Percentiles rank a stretch among this genome's conserved stretches.
phyloP scores from a whole-genome alignment of 2,888 invertebrate genomes.

The Bombylius major region DNA sequence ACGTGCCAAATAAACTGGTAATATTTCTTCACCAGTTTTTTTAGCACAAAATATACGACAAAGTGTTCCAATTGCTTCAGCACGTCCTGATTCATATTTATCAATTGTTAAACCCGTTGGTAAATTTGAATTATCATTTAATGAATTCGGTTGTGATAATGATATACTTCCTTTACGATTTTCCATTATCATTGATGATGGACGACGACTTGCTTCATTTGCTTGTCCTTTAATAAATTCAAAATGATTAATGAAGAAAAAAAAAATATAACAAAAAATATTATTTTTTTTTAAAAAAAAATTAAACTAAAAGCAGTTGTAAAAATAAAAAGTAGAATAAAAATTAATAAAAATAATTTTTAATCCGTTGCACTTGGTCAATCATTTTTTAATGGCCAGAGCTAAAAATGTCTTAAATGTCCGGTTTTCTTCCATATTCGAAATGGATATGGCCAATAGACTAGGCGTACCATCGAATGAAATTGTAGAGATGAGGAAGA shows the following conservation, averaged over 20 bases:
- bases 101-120: slow-evolving; percentile 59
- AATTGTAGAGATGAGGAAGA: too few species aligned
- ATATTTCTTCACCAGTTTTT: slow-evolving; percentile 79
- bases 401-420: too few species aligned
- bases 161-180: slow-evolving; percentile 41
- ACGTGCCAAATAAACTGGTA: slow-evolving; percentile 83
- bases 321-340: too few species aligned
- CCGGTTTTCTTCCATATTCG: too few species aligned
- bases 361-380: too few species aligned
- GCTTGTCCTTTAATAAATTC: slow-evolving; percentile 28
- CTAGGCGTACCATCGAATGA: too few species aligned
- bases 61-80: slow-evolving; percentile 88
- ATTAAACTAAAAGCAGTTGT: too few species aligned
- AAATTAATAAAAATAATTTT: too few species aligned
- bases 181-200: slow-evolving; percentile 53
- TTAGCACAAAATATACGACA: slow-evolving; percentile 94
- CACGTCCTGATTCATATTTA: slow-evolving; percentile 73
- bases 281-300: too few species aligned
- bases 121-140: slow-evolving; percentile 53
- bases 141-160: slow-evolving; percentile 50
- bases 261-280: neutral
- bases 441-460: too few species aligned
- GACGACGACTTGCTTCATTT: slow-evolving; percentile 44
- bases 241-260: neutral
- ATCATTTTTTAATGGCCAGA: too few species aligned